Evolutionary conservation across 2,113 vertebrate genomes (phyloP).

Genomic region (Alligator mississippiensis): DNA sequence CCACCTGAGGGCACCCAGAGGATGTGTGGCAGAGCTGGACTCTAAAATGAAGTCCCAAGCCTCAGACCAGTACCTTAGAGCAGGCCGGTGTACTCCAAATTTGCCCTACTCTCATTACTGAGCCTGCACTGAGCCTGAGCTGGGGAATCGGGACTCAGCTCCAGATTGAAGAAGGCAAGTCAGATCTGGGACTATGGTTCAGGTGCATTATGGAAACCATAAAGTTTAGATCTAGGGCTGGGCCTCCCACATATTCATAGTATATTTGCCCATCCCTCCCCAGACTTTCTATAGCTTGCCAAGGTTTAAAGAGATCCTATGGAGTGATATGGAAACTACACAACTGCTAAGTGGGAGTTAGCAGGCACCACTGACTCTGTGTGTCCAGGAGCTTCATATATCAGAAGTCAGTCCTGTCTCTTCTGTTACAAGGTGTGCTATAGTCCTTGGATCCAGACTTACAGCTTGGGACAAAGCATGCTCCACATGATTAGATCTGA

Average conservation of each 20-base stretch:
- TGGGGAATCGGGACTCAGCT: not conserved
- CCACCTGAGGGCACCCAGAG: not conserved
- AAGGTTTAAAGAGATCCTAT: not conserved
- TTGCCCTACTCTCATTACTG: not conserved
- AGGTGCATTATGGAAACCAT: not conserved
- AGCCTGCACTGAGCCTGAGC: not conserved
- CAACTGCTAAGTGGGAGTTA: not conserved
- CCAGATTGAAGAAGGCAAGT: not conserved
- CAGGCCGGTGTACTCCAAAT: not conserved
- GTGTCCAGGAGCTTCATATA: not conserved
- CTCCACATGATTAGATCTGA: fast-evolving
- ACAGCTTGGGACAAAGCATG: not conserved
- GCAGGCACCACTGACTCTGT: fast-evolving
- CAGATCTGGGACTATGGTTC: not conserved
- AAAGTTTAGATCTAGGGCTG: not conserved
- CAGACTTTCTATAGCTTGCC: fast-evolving
- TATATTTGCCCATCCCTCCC: not conserved
- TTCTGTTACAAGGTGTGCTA: not conserved
- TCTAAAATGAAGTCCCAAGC: not conserved
- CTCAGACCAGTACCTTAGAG: not conserved
- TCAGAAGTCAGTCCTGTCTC: not conserved
- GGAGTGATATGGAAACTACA: not conserved
- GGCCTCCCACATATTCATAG: not conserved
- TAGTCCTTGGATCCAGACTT: not conserved
- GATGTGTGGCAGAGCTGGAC: not conserved